Evolutionary conservation across 1,140 invertebrate species (phyloP), one percentile per base, ranked within the genome.

Genomic region (Platyscapa corneri): DNA sequence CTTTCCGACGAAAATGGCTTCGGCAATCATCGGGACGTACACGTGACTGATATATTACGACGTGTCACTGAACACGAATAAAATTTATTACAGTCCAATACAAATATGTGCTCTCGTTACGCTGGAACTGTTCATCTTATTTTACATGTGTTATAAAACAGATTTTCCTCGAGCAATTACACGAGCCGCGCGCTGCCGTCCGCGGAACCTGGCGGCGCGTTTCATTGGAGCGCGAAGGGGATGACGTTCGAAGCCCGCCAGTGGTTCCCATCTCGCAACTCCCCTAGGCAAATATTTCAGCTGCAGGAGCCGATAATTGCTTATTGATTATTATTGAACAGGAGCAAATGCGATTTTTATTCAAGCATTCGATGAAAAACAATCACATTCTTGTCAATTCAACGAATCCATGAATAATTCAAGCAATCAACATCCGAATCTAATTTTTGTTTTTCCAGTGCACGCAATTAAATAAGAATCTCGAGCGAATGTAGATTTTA

Each of bases 1-100:
- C 72, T 75, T 83, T 39, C 42, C 60, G 53, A 76, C 56, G 53
- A 49, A 82, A 75, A 82, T 82, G 12, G 74, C 46, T 60, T 64
- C 46, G 6, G 0, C n/a, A 83, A 65, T 83, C 37, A 30, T 16
- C n/a, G 42, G 30, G 27, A 42, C 14, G 56, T 23, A 20, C 14
- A 67, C 37, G 60, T 67, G 78, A 39, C 34, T n/a, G 37, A 80
- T 65, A 70, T 70, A 10, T 34, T 70, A 37, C 5, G 23, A 70
- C 67, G 20, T 70, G 30, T 30, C 32, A 32, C 16, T 23, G 34
- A 70, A 27, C 49, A 53, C 56, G 23, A 60, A 60, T 27, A 60
- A 60, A 60, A 27, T 60, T 60, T 60, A 60, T 60, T 60, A 5
- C 18, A 53, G 49, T 16, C 18, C 49, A 20, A 53, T 53, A 18